Evolutionary conservation across 2,888 invertebrate species (phyloP), one percentile per base, ranked within the genome.

Genomic region (Drosophila dives): DNA sequence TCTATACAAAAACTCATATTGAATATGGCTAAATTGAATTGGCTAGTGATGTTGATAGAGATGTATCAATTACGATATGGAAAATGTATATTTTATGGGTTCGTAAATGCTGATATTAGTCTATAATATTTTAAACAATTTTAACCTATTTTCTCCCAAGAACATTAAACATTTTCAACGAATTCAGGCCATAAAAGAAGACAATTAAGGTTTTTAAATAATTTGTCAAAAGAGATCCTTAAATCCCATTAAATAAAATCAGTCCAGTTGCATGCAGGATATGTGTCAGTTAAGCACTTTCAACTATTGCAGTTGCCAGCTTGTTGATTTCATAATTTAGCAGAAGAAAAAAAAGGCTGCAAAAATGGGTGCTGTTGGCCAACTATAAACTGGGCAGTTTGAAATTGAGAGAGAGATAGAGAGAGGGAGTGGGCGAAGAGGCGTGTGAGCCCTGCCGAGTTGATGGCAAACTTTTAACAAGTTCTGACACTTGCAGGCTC

Each of bases 401-500:
- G 26, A 20, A 11, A 10, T 29, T 29, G 23, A n/a, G 29, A 17
- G 17, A 10, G 38, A 23, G 15, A 20, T 15, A 15, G 26, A 32
- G 15, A 23, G n/a, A 5, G 60, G 15, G 53, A 50, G 58, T 6
- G 55, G 8, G 38, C 1, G 15, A 12, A 26, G 29, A 2, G 40
- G 40, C 12, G 50, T 54, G 78, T 63, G 63, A 63, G 67, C 54
- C 63, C 72, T 71, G 60, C 64, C n/a, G 15, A 77, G 80, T 76
- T 84, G 88, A 83, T 71, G 87, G 81, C 86, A 89, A 89, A 90
- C 86, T 87, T 89, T 87, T 89, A 90, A 87, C 90, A 87, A 90
- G 77, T 90, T 90, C 90, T 89, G 86, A 89, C 86, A 86, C 88
- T 89, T 85, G 83, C 86, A 86, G 89, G 72, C 66, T 60, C 58